A percentile compares a stretch with the other conserved stretches of the same genome.
These are phyloP conservation scores for Hydropotes inermis DNA, from an alignment of 2,113 vertebrate species.

Conservation along the genomic window DNA sequence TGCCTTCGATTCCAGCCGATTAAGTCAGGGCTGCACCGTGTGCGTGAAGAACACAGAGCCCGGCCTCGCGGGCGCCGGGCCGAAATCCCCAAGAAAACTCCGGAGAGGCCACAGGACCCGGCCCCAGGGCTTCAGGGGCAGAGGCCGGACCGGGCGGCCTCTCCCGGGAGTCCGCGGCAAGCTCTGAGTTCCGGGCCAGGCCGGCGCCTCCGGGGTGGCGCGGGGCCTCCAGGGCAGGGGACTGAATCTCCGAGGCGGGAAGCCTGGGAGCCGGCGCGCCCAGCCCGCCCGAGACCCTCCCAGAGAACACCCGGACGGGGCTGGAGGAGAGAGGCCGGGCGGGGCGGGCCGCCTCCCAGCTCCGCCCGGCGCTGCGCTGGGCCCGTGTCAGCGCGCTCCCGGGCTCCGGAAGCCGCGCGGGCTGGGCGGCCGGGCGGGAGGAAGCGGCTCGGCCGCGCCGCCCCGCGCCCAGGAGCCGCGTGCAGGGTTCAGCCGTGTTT, in stretches of 20 bases:
- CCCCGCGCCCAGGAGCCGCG: constrained; percentile 45
- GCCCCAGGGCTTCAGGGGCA: neutral
- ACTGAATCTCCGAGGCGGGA: neutral
- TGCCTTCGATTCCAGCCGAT: constrained; percentile 74
- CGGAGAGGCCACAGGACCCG: neutral
- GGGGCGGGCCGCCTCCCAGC: neutral
- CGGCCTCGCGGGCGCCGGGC: neutral
- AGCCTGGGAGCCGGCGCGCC: neutral
- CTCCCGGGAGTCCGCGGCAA: accelerated
- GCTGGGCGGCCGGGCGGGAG: neutral
- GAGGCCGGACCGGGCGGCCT: neutral
- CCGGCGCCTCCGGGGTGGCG: constrained; percentile 76
- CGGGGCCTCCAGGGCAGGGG: constrained; percentile 58
- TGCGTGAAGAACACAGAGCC: constrained; percentile 46
- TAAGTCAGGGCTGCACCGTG: constrained; percentile 77
- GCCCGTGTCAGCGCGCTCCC: neutral
- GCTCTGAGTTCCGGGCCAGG: constrained; percentile 58
- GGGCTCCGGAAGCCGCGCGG: neutral
- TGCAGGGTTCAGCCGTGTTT: constrained; percentile 82
- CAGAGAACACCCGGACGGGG: neutral
- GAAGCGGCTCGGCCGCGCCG: neutral
- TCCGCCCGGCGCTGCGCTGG: neutral
- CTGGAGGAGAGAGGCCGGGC: neutral
- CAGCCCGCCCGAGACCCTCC: neutral
- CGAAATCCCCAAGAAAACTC: neutral